phyloP scores from a whole-genome alignment of 2,113 vertebrate genomes.

The Melanerpes formicivorus region DNA sequence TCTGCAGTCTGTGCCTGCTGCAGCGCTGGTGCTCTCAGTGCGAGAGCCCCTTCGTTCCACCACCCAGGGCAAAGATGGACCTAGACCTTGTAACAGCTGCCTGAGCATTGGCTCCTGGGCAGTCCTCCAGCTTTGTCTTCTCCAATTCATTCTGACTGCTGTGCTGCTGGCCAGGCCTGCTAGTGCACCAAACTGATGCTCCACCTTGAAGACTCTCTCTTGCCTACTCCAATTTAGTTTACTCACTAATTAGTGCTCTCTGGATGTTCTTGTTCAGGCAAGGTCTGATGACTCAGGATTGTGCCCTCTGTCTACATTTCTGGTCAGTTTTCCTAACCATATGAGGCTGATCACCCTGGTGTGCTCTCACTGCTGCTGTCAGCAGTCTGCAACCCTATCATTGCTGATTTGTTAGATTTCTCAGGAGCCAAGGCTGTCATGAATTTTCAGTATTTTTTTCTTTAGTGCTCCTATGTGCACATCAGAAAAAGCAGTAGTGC shows the following conservation, averaged over 20 bases:
- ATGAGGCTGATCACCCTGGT: neutral
- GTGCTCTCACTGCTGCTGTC: neutral
- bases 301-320: neutral
- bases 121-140: conserved; percentile 29
- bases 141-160: conserved; percentile 67
- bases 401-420: conserved; percentile 11
- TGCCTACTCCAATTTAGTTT: neutral
- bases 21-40: neutral
- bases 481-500: neutral
- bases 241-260: conserved; percentile 26
- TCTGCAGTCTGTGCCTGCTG: neutral
- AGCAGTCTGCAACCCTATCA: neutral
- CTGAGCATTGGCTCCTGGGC: conserved; percentile 44
- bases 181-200: neutral
- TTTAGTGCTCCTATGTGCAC: neutral
- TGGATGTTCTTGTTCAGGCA: neutral
- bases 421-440: neutral
- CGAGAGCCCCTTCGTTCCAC: neutral
- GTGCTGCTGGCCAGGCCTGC: conserved; percentile 31
- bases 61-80: conserved; percentile 32
- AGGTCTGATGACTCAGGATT: neutral
- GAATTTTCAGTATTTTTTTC: neutral
- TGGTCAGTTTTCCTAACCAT: neutral
- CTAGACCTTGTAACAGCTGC: conserved; percentile 57
- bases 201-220: conserved; percentile 46